These are phyloP conservation scores for Eira barbara DNA, from an alignment of 2,113 vertebrate species.

Conservation along the genomic window DNA sequence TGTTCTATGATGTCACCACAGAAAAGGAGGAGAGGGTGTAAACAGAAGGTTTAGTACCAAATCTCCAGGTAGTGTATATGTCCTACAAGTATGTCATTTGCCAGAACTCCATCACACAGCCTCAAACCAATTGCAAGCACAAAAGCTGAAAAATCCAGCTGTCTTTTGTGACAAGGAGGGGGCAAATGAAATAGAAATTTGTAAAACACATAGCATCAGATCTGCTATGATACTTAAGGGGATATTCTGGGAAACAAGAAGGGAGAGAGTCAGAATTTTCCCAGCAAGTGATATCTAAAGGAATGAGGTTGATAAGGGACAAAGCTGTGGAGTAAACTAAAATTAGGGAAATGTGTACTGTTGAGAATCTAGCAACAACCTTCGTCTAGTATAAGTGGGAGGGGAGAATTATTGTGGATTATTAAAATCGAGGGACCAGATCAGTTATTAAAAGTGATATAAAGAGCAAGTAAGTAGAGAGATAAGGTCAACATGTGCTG, in stretches of 20 bases:
- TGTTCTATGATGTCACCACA: neutral
- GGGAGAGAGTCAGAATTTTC: neutral
- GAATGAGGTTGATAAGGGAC: neutral
- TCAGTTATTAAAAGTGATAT: neutral
- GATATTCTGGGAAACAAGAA: neutral
- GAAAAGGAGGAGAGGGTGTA: neutral
- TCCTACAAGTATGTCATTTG: neutral
- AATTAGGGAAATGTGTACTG: neutral
- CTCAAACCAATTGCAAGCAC: neutral
- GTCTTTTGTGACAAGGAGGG: neutral
- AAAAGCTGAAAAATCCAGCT: neutral
- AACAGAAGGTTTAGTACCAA: neutral
- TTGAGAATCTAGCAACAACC: neutral
- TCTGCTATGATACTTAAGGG: neutral
- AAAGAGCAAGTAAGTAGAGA: neutral
- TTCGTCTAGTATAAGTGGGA: neutral
- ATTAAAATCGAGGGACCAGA: neutral
- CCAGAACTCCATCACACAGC: neutral
- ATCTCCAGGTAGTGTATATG: rapidly evolving
- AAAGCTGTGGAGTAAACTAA: neutral
- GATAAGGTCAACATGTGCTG: neutral
- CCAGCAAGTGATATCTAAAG: neutral
- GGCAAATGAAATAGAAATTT: neutral
- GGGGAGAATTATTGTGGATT: neutral
- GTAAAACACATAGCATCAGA: neutral